A percentile compares a stretch with the other conserved stretches of the same genome.
These are phyloP conservation scores for Anneissia japonica DNA, from an alignment of 35 echinoderm and acorn worm species.

Conservation along the genomic window DNA sequence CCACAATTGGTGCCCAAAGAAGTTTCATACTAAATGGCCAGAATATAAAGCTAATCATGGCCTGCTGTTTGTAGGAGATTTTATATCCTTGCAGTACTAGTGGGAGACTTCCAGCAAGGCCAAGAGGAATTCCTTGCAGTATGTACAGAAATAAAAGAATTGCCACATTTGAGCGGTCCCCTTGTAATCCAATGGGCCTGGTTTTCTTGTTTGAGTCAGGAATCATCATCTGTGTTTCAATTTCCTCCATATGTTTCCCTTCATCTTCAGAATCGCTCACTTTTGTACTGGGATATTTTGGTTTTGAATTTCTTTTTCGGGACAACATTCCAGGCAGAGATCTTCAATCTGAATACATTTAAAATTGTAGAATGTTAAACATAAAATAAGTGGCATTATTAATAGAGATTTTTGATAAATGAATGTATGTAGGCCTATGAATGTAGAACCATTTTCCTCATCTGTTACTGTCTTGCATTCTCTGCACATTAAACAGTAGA, in stretches of 20 bases:
- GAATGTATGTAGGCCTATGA: too few species aligned
- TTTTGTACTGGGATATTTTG: neutral
- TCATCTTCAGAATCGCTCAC: neutral
- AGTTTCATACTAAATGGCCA: conserved; percentile 98
- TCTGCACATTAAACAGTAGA: too few species aligned
- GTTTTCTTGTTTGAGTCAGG: neutral
- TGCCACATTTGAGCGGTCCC: conserved; percentile 38
- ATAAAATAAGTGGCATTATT: too few species aligned
- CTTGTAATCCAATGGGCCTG: neutral
- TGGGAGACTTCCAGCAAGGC: conserved; percentile 87
- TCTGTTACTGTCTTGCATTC: too few species aligned
- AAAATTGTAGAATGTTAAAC: too few species aligned
- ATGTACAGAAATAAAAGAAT: conserved; percentile 76
- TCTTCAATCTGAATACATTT: neutral
- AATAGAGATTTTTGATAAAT: too few species aligned
- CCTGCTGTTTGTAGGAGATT: conserved; percentile 61
- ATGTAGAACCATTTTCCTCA: too few species aligned
- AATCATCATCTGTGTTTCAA: neutral
- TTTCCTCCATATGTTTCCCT: neutral
- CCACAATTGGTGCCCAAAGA: conserved; percentile 94
- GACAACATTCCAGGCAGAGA: neutral
- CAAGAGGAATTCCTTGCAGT: conserved; percentile 86
- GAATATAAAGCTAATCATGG: conserved; percentile 95
- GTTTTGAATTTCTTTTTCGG: neutral
- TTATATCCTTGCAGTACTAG: conserved; percentile 32